Evolutionary conservation across 1,140 invertebrate species (phyloP).

Genomic region (Microplitis mediator): DNA sequence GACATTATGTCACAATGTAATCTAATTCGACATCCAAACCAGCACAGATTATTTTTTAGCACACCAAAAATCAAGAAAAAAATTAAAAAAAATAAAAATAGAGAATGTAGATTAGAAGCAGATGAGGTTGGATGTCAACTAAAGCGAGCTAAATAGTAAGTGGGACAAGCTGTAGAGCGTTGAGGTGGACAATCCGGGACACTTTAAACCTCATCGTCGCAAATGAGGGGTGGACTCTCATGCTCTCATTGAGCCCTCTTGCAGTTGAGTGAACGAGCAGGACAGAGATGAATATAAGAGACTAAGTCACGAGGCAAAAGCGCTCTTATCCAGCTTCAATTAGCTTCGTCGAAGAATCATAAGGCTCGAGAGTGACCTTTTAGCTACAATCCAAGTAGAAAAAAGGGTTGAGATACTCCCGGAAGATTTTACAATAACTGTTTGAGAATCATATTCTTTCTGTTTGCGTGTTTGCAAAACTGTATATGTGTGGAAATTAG

Average conservation of each 20-base stretch:
- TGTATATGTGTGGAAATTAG: constrained; percentile 40
- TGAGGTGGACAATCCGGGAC: constrained; percentile 14
- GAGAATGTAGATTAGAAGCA: background rate
- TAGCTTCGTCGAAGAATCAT: constrained; percentile 37
- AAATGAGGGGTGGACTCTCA: constrained; percentile 24
- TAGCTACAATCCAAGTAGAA: constrained; percentile 16
- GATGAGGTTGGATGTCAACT: background rate
- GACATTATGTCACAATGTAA: background rate
- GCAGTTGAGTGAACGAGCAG: background rate
- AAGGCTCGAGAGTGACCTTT: constrained; percentile 34
- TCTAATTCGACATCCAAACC: background rate
- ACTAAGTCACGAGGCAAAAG: constrained; percentile 21
- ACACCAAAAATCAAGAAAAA: too few species aligned
- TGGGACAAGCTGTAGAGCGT: constrained; percentile 14
- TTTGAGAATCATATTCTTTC: constrained; percentile 26
- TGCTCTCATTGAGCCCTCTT: constrained; percentile 42
- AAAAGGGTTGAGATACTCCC: background rate
- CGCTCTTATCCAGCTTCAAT: constrained; percentile 40
- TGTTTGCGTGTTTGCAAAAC: constrained; percentile 35
- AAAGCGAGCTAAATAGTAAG: constrained; percentile 5
- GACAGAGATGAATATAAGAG: background rate
- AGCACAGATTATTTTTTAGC: too few species aligned
- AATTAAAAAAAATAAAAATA: background rate
- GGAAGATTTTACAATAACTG: constrained; percentile 19
- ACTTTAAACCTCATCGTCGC: background rate